Conservation (phyloP, 1,140 invertebrate species). For the Mya arenaria region DNA sequence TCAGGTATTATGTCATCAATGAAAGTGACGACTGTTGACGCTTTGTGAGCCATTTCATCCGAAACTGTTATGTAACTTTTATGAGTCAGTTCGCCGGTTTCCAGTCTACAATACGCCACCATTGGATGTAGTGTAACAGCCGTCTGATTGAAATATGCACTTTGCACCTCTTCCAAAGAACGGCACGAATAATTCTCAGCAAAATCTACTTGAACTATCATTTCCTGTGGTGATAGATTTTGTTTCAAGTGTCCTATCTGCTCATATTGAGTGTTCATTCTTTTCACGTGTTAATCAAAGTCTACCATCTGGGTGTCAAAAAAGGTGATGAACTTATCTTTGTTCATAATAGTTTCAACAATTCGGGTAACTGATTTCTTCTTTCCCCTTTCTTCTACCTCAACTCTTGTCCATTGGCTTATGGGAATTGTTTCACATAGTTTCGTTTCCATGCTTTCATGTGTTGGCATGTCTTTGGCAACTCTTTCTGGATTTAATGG, state of each 20-base stretch:
- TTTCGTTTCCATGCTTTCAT: too few species aligned
- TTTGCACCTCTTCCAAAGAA: constrained; percentile 52
- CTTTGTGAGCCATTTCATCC: constrained; percentile 31
- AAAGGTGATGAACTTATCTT: not conserved
- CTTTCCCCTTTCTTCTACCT: constrained; percentile 12
- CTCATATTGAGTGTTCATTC: constrained; percentile 11
- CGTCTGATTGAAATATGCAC: constrained; percentile 56
- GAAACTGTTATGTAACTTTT: constrained; percentile 44
- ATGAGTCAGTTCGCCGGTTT: constrained; percentile 8
- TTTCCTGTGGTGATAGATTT: constrained; percentile 16
- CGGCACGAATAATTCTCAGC: constrained; percentile 55
- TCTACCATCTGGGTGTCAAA: not conserved
- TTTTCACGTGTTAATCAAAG: constrained; percentile 36
- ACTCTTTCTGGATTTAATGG: too few species aligned
- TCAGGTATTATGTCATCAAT: constrained; percentile 29
- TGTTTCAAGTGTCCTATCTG: constrained; percentile 27
- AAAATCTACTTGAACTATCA: constrained; percentile 58
- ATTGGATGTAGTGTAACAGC: constrained; percentile 51
- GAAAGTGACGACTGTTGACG: constrained; percentile 32
- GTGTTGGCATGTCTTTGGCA: too few species aligned
- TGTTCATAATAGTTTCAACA: not conserved
- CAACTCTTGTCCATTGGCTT: constrained; percentile 49
- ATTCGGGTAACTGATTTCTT: constrained; percentile 30
- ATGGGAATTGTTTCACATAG: constrained; percentile 4
- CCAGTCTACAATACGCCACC: constrained; percentile 42